Conservation (phyloP, 2,113 vertebrate genomes). For the Cepphus grylle region DNA sequence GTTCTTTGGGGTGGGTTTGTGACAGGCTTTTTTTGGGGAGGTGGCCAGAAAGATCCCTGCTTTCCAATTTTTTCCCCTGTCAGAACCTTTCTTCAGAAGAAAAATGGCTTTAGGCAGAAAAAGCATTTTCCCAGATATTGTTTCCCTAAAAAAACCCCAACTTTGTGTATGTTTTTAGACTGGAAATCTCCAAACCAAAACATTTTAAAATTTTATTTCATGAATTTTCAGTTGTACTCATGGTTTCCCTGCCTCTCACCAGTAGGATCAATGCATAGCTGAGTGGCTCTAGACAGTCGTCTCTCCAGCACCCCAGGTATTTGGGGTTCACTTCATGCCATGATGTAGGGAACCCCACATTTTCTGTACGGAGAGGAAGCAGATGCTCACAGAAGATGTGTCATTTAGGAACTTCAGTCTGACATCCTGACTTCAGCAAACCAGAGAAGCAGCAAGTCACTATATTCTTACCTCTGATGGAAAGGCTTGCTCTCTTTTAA, state of each 20-base stretch:
- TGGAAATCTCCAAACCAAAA: background rate
- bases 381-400: background rate
- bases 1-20: background rate
- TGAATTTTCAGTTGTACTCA: background rate
- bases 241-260: background rate
- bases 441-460: background rate
- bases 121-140: background rate
- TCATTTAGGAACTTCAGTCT: background rate
- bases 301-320: background rate
- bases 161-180: background rate
- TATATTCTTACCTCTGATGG: background rate
- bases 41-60: background rate
- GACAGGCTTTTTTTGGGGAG: rapidly evolving
- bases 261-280: background rate
- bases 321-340: background rate
- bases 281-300: background rate
- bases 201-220: background rate
- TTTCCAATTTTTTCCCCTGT: background rate
- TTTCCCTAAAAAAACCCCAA: background rate
- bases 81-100: background rate
- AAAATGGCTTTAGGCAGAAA: background rate
- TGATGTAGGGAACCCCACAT: background rate
- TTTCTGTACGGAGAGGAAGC: background rate
- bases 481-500: background rate
- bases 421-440: background rate